Percentiles rank a stretch among this genome's conserved stretches.
These are phyloP conservation scores for Drosophila putrida DNA, from an alignment of 2,888 invertebrate genomes.

Conservation along the genomic window DNA sequence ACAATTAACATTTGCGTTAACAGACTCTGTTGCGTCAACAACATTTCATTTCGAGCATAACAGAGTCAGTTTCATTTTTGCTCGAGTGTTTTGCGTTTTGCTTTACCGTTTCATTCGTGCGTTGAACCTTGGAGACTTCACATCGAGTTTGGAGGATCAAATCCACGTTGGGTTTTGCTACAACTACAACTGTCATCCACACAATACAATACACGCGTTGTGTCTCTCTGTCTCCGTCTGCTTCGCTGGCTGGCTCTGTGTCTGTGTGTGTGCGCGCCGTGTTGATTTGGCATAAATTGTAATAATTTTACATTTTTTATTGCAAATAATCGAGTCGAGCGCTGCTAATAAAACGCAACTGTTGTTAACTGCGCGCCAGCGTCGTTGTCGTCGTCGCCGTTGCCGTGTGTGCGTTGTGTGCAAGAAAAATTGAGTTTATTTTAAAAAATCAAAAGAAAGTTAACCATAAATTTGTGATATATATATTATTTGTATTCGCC, in stretches of 20 bases:
- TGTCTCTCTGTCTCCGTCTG: slow-evolving; percentile 64
- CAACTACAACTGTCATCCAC: slow-evolving; percentile 68
- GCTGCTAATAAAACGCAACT: slow-evolving; percentile 55
- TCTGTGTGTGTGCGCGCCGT: slow-evolving; percentile 59
- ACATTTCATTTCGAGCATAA: slow-evolving; percentile 59
- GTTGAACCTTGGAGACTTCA: slow-evolving; percentile 84
- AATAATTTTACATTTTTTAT: slow-evolving; percentile 49
- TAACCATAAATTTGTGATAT: slow-evolving; percentile 74
- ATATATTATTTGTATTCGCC: slow-evolving; percentile 55
- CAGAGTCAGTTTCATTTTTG: slow-evolving; percentile 60
- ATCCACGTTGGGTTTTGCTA: slow-evolving; percentile 83
- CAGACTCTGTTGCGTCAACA: slow-evolving; percentile 35
- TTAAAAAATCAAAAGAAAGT: slow-evolving; percentile 52
- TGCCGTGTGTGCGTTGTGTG: slow-evolving; percentile 61
- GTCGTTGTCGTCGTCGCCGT: slow-evolving; percentile 48
- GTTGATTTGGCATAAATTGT: slow-evolving; percentile 62
- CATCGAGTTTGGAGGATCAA: slow-evolving; percentile 84
- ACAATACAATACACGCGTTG: slow-evolving; percentile 62
- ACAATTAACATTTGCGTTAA: slow-evolving; percentile 27
- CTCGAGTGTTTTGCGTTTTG: slow-evolving; percentile 54
- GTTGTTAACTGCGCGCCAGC: slow-evolving; percentile 50
- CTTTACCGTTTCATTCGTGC: slow-evolving; percentile 59
- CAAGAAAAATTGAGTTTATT: slow-evolving; percentile 57
- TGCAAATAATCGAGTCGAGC: slow-evolving; percentile 44
- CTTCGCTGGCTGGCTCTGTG: slow-evolving; percentile 54